These are phyloP conservation scores for Labeo catla DNA, from an alignment of 2,113 vertebrate species.

Conservation along the genomic window DNA sequence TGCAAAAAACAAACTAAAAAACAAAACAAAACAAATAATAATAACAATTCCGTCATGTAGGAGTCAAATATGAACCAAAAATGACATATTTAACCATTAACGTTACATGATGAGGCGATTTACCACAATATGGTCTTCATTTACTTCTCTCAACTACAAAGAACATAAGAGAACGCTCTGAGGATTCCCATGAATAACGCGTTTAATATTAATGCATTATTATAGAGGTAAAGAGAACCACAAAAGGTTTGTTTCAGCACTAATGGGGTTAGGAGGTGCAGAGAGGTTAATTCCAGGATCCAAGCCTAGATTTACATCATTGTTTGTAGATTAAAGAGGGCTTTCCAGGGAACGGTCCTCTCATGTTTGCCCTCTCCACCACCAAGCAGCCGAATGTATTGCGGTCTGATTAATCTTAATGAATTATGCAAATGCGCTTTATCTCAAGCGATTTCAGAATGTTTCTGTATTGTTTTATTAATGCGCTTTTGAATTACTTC, in stretches of 20 bases:
- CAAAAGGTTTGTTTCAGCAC: conserved; percentile 70
- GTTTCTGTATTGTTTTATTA: conserved; percentile 84
- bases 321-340: conserved; percentile 75
- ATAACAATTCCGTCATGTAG: background rate
- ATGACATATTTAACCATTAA: background rate
- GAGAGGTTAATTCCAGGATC: conserved; percentile 80
- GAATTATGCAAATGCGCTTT: conserved; percentile 82
- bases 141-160: background rate
- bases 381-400: conserved; percentile 67
- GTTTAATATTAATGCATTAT: conserved; percentile 78
- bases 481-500: conserved; percentile 79
- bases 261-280: conserved; percentile 68
- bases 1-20: background rate
- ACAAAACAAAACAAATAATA: no score
- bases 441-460: conserved; percentile 81
- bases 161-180: conserved; percentile 59
- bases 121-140: background rate
- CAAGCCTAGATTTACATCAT: conserved; percentile 78
- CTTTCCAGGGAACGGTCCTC: conserved; percentile 67
- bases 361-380: conserved; percentile 64
- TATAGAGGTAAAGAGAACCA: conserved; percentile 71
- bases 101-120: background rate
- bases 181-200: conserved; percentile 65
- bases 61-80: background rate
- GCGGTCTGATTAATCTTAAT: conserved; percentile 81